These are phyloP conservation scores for Troides oblongomaculatus DNA, from an alignment of 2,888 invertebrate genomes.

Conservation along the genomic window DNA sequence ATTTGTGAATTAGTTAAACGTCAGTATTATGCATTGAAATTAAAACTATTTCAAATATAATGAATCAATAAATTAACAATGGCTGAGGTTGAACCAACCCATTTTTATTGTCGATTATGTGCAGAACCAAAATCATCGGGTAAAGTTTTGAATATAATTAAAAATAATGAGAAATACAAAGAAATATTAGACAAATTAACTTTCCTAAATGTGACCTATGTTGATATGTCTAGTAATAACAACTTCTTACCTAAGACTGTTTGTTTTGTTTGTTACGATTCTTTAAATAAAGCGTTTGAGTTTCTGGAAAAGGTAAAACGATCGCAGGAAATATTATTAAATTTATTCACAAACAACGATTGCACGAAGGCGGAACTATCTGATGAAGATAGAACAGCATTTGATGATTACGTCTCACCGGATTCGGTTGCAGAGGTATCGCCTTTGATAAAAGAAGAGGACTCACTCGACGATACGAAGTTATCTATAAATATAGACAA, in stretches of 20 bases:
- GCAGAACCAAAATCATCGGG: slow-evolving; percentile 55
- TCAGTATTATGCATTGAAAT: slow-evolving; percentile 14
- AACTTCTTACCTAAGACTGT: slow-evolving; percentile 58
- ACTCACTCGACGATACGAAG: slow-evolving; percentile 14
- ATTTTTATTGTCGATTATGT: slow-evolving; percentile 61
- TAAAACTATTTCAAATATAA: slow-evolving; percentile 5
- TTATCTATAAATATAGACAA: slow-evolving; percentile 9
- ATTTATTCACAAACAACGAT: slow-evolving; percentile 43
- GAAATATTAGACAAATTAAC: slow-evolving; percentile 53
- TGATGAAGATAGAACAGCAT: slow-evolving; percentile 51
- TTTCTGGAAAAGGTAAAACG: slow-evolving; percentile 56
- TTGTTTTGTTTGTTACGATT: slow-evolving; percentile 64
- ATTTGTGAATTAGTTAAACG: slow-evolving; percentile 13
- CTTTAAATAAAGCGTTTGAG: slow-evolving; percentile 59
- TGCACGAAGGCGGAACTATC: slow-evolving; percentile 45
- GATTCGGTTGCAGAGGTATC: slow-evolving; percentile 31
- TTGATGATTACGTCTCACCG: slow-evolving; percentile 47
- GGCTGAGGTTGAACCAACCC: slow-evolving; percentile 47
- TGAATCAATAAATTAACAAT: slow-evolving; percentile 35
- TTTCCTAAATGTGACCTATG: slow-evolving; percentile 62
- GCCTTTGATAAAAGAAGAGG: slow-evolving; percentile 34
- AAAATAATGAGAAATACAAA: slow-evolving; percentile 47
- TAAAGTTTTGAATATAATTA: slow-evolving; percentile 48
- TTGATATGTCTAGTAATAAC: slow-evolving; percentile 54
- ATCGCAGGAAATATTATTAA: slow-evolving; percentile 52